Base-by-base conservation (phyloP, 2,888 invertebrate genomes). In the Drosophila hamatofila region DNA sequence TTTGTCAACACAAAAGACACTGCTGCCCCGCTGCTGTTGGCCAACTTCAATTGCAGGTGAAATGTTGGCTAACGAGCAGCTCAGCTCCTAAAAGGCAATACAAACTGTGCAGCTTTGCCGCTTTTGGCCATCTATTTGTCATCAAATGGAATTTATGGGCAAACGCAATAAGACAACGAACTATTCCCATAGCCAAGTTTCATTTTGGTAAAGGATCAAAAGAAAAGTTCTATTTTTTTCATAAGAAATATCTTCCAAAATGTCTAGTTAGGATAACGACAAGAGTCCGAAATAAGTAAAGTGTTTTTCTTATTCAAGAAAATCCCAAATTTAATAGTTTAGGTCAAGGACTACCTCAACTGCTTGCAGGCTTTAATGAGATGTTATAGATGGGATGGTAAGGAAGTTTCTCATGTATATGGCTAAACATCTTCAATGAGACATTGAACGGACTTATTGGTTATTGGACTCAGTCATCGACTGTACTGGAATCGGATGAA, bases 1-100 rank as follows among this genome's bases (percentile, higher is more conserved):
- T 82, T 87, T 82, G 87, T 82, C 87, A 82, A 87, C 87, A 81
- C 84, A 75, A 69, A 77, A 80, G 76, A 71, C 80, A 59, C 66
- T 37, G 52, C 54, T 27, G 16, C 54, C 37, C n/a, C 54, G 57
- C 57, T 46, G 46, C 60, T 48, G 33, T 76, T 76, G 59, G 48
- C 35, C 37, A 44, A 42, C 57, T 65, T 41, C 55, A 61, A 59
- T 64, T 68, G 71, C 78, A 77, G 77, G 77, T 77, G 75, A 76
- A 79, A 75, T 75, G 80, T 51, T 79, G 56, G 61, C 76, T 76
- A 76, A 76, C 76, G 76, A 76, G 80, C 70, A 62, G 59, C 61
- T 55, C 65, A 52, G 16, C 65, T 37, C 66, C 39, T 70, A 63
- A 65, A 78, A 62, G 76, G 80, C 48, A 65, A 65, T 44, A 58